These are phyloP conservation scores for Spermophilus dauricus DNA, from an alignment of 2,113 vertebrate species.

Conservation along the genomic window DNA sequence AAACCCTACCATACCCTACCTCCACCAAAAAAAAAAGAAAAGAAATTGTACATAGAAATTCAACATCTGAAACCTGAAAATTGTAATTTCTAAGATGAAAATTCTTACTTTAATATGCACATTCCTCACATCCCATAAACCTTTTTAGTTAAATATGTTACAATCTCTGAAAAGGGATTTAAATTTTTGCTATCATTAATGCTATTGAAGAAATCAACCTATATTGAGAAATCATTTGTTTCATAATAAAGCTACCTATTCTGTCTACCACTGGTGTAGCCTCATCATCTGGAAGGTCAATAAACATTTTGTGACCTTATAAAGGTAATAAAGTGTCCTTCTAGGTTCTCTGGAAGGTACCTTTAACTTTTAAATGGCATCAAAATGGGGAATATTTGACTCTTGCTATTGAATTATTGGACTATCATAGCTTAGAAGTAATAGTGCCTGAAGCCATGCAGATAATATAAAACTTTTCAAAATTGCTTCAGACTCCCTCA, in stretches of 20 bases:
- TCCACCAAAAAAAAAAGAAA: no score
- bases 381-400: conserved; percentile 3
- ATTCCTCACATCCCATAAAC: background rate
- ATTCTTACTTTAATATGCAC: background rate
- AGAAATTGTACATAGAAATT: no score
- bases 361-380: background rate
- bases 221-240: background rate
- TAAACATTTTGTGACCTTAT: conserved; percentile 8
- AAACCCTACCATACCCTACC: background rate
- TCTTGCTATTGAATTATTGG: background rate
- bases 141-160: background rate
- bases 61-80: background rate
- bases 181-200: background rate
- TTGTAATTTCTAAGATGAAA: background rate
- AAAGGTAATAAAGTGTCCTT: background rate
- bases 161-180: background rate
- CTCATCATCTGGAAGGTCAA: conserved; percentile 29
- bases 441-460: background rate
- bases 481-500: background rate
- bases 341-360: background rate
- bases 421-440: background rate
- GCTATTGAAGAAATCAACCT: background rate
- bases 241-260: background rate
- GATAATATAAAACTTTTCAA: background rate
- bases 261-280: background rate